These are phyloP conservation scores for Pseudomyrmex concolor DNA, from an alignment of 1,140 invertebrate species.

Conservation along the genomic window DNA sequence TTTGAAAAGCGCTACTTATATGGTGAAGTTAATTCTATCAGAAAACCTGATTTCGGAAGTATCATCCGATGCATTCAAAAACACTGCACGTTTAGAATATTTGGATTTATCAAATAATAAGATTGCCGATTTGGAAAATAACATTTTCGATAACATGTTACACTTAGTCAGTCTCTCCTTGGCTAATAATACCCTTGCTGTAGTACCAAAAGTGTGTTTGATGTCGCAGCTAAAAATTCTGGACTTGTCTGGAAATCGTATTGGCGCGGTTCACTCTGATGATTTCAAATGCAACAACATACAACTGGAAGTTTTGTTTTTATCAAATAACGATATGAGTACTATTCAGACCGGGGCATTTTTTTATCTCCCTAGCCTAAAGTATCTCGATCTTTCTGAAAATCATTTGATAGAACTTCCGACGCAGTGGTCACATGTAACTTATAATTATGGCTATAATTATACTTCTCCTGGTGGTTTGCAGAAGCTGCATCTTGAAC, in stretches of 20 bases:
- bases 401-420: conserved; percentile 77
- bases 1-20: conserved; percentile 62
- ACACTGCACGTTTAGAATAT: conserved; percentile 59
- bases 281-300: conserved; percentile 58
- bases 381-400: conserved; percentile 78
- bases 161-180: conserved; percentile 71
- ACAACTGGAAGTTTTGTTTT: conserved; percentile 68
- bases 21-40: conserved; percentile 74
- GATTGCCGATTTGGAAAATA: conserved; percentile 54
- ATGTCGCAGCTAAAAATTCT: conserved; percentile 68
- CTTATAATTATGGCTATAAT: conserved; percentile 27
- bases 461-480: too few species aligned
- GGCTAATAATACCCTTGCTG: conserved; percentile 73
- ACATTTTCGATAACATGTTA: conserved; percentile 65
- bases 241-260: conserved; percentile 75
- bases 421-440: conserved; percentile 54
- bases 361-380: conserved; percentile 63
- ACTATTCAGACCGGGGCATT: conserved; percentile 74
- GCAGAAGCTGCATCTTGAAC: conserved; percentile 73
- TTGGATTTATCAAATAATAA: conserved; percentile 77
- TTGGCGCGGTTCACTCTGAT: conserved; percentile 59
- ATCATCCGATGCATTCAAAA: conserved; percentile 71
- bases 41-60: conserved; percentile 72
- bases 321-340: conserved; percentile 76
- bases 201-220: conserved; percentile 71